Evolutionary conservation across 2,888 invertebrate genomes (phyloP).

Genomic region (Prenolepis imparis): DNA sequence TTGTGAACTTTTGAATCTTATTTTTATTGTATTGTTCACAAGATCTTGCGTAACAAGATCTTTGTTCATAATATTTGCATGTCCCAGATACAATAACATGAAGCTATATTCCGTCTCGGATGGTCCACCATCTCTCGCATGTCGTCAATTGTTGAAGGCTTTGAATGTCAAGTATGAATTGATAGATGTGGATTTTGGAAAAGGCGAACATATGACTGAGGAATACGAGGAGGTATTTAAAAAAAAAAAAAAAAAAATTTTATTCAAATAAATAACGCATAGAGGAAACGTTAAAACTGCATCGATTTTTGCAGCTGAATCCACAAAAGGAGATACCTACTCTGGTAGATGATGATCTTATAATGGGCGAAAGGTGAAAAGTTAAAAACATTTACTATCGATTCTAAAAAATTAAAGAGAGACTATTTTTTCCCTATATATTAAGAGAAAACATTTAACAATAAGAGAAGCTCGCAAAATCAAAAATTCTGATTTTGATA

Average conservation of each 20-base stretch:
- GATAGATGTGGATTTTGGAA: constrained; percentile 90
- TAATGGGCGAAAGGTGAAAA: constrained; percentile 90
- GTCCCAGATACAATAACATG: constrained; percentile 81
- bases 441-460: not conserved
- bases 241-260: not conserved
- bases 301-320: constrained; percentile 88
- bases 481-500: no score
- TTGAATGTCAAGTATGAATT: constrained; percentile 90
- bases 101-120: constrained; percentile 92
- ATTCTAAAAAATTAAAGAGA: not conserved
- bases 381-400: not conserved
- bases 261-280: not conserved
- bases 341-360: constrained; percentile 93
- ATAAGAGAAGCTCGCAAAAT: no score
- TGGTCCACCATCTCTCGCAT: constrained; percentile 93
- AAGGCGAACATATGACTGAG: constrained; percentile 92
- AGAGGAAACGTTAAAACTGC: not conserved
- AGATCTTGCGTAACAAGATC: not conserved
- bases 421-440: not conserved
- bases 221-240: constrained; percentile 90
- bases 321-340: constrained; percentile 93
- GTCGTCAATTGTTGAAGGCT: constrained; percentile 90
- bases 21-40: no score
- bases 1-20: no score
- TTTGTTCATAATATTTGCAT: not conserved